A percentile compares a stretch with the other conserved stretches of the same genome.
These are phyloP conservation scores for Itoplectis maculator DNA, from an alignment of 2,888 invertebrate species.

Conservation along the genomic window DNA sequence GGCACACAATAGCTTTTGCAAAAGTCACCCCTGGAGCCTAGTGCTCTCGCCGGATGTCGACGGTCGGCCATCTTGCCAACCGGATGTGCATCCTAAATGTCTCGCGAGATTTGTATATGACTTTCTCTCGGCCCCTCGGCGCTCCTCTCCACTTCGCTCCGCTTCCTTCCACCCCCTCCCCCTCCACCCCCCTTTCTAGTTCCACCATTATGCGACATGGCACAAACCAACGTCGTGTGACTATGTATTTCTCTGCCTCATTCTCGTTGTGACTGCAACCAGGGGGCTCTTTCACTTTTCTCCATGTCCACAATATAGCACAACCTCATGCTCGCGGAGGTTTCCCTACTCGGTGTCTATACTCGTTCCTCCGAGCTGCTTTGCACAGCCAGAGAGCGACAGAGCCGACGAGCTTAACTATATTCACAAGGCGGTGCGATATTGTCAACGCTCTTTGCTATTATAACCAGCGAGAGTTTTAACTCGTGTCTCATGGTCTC, in stretches of 20 bases:
- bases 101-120: conserved; percentile 78
- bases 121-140: conserved; percentile 63
- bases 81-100: conserved; percentile 82
- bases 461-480: conserved; percentile 46
- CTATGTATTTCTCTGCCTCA: conserved; percentile 36
- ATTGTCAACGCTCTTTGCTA: conserved; percentile 41
- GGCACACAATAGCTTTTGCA: conserved; percentile 76
- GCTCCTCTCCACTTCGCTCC: conserved; percentile 51
- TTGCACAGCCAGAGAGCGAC: background rate
- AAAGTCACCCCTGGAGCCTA: conserved; percentile 73
- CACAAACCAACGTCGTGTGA: conserved; percentile 24
- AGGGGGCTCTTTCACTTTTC: conserved; percentile 46
- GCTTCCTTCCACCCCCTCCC: background rate
- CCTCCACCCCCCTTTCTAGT: conserved; percentile 21
- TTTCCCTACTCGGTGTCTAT: conserved; percentile 10
- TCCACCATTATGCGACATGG: conserved; percentile 48
- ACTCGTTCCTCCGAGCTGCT: conserved; percentile 8
- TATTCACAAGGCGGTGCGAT: background rate
- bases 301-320: conserved; percentile 38
- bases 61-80: conserved; percentile 81
- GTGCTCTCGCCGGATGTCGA: conserved; percentile 76
- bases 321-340: too few species aligned
- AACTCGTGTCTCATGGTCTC: conserved; percentile 42
- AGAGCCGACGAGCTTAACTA: too few species aligned
- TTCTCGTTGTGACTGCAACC: conserved; percentile 19